Base-by-base conservation (phyloP, 2,113 vertebrate genomes). In the Isichthys henryi region DNA sequence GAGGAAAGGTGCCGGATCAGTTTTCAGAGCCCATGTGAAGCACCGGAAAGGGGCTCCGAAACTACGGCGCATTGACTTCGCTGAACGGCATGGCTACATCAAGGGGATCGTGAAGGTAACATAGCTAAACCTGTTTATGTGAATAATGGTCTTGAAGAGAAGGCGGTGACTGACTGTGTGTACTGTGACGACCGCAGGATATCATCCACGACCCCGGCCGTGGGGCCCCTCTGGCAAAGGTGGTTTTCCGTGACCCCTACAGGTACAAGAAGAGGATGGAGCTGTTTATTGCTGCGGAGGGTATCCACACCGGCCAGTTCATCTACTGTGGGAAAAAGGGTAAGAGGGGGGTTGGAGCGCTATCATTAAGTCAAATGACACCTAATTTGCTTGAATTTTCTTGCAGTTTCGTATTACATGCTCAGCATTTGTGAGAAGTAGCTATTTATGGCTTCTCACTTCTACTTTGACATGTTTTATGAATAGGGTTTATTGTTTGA, bases 321-420 rank as follows among this genome's bases (percentile, higher is more conserved):
- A 97, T 99, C 87, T 99, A 99, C 94, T 99, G 98, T 0, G 98
- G 98, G 94, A 99, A 99, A 96, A 99, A 99, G 91, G 98, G 98
- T 98, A 91, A 94, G 94, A 19, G 31, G 74, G 3, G 74, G 2
- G 62, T 27, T 11, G 27, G 62, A 70, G 1, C 3, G n/a, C 27
- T 31, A 27, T 10, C 23, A 66, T 27, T 66, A 31, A 62, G n/a
- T 11, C 9, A 31, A 70, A 31, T 2, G 2, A 70, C 1, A 3
- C 62, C 23, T 1, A n/a, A 62, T 62, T 58, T 66, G 62, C n/a
- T 11, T 27, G 8, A 27, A n/a, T 27, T 11, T 27, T 62, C 23
- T 62, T 66, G 27, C 10, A 70, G 62, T 31, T 70, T 43, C 31
- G 0, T 80, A 43, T 13, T 31, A 5, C 0, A 3, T 70, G 27